Evolutionary conservation across 2,888 invertebrate genomes (phyloP), one percentile per base, ranked within the genome.

Genomic region (Limnephilus rhombicus): DNA sequence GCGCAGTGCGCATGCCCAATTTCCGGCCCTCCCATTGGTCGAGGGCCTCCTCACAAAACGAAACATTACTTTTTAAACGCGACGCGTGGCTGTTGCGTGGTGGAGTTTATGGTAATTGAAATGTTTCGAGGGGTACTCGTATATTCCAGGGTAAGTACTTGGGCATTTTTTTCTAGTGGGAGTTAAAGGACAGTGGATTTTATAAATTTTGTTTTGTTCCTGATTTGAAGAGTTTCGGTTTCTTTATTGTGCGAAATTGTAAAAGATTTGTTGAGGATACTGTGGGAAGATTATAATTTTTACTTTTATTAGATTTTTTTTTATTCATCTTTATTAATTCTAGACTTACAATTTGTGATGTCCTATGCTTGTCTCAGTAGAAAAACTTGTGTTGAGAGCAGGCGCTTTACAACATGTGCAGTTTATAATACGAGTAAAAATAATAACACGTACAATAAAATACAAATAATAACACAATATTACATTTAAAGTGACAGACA

Each of bases 81-180:
- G 68, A 68, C 92, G 90, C 92, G 92, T 90, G 91, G 85, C 92
- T 82, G 89, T 80, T 85, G 89, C 29, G 91, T 88, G 91, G 80
- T 18, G 45, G 37, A 90, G 91, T 92, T 92, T 91, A 90, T 91
- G 91, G 91, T 93, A 93, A 93, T 93, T 93, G 93, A 93, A 92
- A 92, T 92, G 91, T 90, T 87, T 90, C 49, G 53, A 34, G 85
- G 90, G 91, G 91, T 89, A 82, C 41, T 80, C 49, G 18, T 68
- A 7, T 68, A n/a, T 68, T 89, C 80, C 7, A 37, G 49, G 86
- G 86, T 49, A 68, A 24, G 86, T 29, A 86, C 86, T 86, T 45
- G 45, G 15, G 49, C 11, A 24, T 86, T 85, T 86, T n/a, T 29
- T 86, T 86, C 45, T 45, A 86, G 86, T 86, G 86, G 86, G 86